Evolutionary conservation across 2,113 vertebrate species (phyloP), one percentile per base, ranked within the genome.

Genomic region (Nesogale talazaci): DNA sequence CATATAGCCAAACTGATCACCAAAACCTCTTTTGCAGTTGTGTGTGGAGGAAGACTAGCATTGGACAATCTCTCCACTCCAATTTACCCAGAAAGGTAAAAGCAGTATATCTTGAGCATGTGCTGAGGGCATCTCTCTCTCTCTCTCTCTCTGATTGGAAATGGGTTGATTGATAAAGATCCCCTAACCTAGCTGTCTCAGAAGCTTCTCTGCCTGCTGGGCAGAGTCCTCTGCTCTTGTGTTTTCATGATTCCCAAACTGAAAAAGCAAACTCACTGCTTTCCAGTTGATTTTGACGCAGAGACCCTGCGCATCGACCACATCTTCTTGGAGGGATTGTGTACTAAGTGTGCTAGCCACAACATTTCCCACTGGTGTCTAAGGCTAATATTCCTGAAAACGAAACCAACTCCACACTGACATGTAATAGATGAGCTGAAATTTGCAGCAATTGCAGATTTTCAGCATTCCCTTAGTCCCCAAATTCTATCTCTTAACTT

Each of bases 31-130:
- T 38, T 79, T 63, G 20, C 25, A 57, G 17, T n/a, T n/a, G n/a
- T 8, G 14, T 16, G 16, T 63, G 61, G 67, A 34, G 11, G 11
- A 61, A 23, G 67, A 31, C 9, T 1, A 40, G n/a, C n/a, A 9
- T 11, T 74, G 52, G 77, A 77, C 10, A 52, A 22, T 25, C 38
- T 5, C 1, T n/a, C 40, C 61, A 29, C 14, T 65, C 40, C 23
- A 27, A 80, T 31, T 94, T 15, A n/a, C 74, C 36, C 12, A 34
- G n/a, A 82, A 77, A 12, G n/a, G 34, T n/a, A 80, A 83, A 94
- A 34, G 6, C 20, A 67, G 17, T 84, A 31, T 57, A 27, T 10
- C 9, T 83, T 75, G 6, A n/a, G 3, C 25, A 57, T 0, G 6
- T 19, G 23, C 23, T 1, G 59, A 11, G 12, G 88, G 4, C 31